A percentile compares a stretch with the other conserved stretches of the same genome.
These are phyloP conservation scores for Tarsius wallacei DNA, from an alignment of 2,797 vertebrate species.

Conservation along the genomic window DNA sequence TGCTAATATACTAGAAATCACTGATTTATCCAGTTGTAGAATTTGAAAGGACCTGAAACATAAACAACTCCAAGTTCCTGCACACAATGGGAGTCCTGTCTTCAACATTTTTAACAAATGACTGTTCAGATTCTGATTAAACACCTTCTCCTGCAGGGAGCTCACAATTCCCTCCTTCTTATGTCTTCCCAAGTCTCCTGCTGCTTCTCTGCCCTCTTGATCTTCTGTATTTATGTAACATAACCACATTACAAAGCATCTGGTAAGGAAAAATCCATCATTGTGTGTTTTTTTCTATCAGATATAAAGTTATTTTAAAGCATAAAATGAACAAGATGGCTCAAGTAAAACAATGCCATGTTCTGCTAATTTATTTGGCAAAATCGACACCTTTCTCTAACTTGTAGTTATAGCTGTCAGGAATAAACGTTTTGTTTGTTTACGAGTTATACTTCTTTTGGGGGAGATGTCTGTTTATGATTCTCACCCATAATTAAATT, in stretches of 20 bases:
- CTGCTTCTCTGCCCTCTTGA: not conserved
- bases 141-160: not conserved
- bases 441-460: not conserved
- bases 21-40: constrained; percentile 17
- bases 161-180: not conserved
- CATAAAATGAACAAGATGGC: constrained; percentile 29
- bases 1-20: constrained; percentile 9
- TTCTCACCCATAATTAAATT: constrained; percentile 31
- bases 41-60: not conserved
- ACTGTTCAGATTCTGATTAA: not conserved
- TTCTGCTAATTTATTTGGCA: constrained; percentile 40
- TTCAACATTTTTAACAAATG: constrained; percentile 47
- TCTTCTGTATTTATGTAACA: not conserved
- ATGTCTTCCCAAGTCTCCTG: not conserved
- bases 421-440: not conserved
- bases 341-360: not conserved
- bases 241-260: not conserved
- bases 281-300: not conserved
- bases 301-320: constrained; percentile 41
- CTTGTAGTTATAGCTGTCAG: not conserved
- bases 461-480: not conserved
- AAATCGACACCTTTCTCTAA: not conserved
- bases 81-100: not conserved
- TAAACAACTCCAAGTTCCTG: not conserved
- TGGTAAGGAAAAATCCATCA: not conserved